Conservation (phyloP, 1,140 invertebrate species). For the Drosophila sproati region DNA sequence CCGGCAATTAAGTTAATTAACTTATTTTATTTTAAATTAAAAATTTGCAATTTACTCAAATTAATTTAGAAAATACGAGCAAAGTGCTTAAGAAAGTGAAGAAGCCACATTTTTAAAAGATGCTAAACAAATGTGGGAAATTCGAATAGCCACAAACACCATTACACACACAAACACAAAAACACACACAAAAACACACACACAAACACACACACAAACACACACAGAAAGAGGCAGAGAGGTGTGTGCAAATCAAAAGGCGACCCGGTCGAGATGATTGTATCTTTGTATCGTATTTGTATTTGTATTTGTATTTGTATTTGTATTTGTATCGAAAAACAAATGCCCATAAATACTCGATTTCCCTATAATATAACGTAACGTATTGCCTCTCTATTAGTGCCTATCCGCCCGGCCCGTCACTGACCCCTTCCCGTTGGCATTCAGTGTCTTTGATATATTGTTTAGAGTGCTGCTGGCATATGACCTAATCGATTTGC, state of each 20-base stretch:
- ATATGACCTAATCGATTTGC: constrained; percentile 57
- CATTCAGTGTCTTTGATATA: constrained; percentile 45
- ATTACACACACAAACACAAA: not conserved
- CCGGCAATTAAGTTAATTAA: too few relatives aligned
- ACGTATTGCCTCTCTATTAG: constrained; percentile 19
- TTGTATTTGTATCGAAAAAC: constrained; percentile 42
- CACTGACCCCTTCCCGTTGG: not conserved
- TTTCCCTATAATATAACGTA: constrained; percentile 39
- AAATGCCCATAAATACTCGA: constrained; percentile 52
- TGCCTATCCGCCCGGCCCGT: not conserved
- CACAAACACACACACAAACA: not conserved
- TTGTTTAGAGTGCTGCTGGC: constrained; percentile 55
- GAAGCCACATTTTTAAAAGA: not conserved
- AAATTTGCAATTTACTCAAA: too few relatives aligned
- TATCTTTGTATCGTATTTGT: constrained; percentile 35
- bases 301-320: constrained; percentile 33
- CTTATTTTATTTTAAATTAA: too few relatives aligned
- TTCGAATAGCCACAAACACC: constrained; percentile 6
- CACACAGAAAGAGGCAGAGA: not conserved
- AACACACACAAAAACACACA: not conserved
- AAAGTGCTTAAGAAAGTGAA: not conserved
- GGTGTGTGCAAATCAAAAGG: constrained; percentile 17
- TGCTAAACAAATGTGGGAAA: constrained; percentile 50
- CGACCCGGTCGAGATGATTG: constrained; percentile 23
- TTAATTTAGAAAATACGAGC: not conserved